A percentile compares a stretch with the other conserved stretches of the same genome.
phyloP scores from a whole-genome alignment of 2,888 invertebrate species.

The Galeopsomyia nigrocyanea region DNA sequence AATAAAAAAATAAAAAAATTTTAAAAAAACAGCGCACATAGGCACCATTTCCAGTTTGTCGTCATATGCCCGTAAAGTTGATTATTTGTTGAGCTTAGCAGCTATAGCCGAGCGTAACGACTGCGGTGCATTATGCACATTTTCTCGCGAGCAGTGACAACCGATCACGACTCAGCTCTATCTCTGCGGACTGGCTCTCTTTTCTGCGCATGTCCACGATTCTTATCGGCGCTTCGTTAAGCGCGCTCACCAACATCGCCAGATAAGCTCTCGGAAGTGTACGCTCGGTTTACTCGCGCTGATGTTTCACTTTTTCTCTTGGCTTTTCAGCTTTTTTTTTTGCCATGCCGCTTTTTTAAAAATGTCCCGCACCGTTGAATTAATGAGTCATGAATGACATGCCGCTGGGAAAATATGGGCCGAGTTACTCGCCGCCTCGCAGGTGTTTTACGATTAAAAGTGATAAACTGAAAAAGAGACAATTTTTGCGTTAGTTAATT shows the following conservation, averaged over 20 bases:
- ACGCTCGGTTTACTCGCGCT: not conserved
- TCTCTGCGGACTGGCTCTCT: not conserved
- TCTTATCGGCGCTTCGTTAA: conserved; percentile 31
- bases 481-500: not conserved
- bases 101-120: conserved; percentile 20
- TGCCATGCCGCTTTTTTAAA: not conserved
- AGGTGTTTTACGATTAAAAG: not conserved
- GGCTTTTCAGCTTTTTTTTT: not conserved
- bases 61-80: conserved; percentile 13
- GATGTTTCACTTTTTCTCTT: not conserved
- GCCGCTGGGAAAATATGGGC: not conserved
- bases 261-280: conserved; percentile 24
- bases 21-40: not conserved
- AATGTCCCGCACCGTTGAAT: not conserved
- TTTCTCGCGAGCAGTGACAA: conserved; percentile 15
- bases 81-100: not conserved
- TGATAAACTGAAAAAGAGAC: conserved; percentile 25
- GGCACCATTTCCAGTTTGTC: not conserved
- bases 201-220: conserved; percentile 7
- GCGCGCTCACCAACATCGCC: not conserved
- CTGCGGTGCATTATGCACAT: conserved; percentile 6
- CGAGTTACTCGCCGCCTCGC: not conserved
- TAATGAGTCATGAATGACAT: conserved; percentile 18
- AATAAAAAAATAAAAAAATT: not conserved
- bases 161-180: conserved; percentile 19